Evolutionary conservation across 1,140 invertebrate genomes (phyloP).

Genomic region (Ceratosolen fusciceps): DNA sequence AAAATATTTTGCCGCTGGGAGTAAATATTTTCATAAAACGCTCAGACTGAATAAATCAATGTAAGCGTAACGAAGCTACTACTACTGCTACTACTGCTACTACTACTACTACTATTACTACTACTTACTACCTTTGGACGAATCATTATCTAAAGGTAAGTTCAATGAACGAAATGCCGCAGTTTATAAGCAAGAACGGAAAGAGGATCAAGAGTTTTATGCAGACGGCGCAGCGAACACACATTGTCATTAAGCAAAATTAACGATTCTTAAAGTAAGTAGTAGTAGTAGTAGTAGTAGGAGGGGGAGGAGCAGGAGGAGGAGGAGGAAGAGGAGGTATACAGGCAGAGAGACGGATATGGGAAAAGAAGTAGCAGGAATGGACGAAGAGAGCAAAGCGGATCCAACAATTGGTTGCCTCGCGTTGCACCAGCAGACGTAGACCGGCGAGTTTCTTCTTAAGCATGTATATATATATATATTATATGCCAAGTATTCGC

Average conservation of each 20-base stretch:
- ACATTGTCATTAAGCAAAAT: slow-evolving; percentile 26
- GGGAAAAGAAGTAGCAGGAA: background rate
- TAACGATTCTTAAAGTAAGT: slow-evolving; percentile 14
- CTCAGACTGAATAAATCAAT: slow-evolving; percentile 10
- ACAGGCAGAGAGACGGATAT: background rate
- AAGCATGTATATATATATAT: background rate
- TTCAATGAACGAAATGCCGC: background rate
- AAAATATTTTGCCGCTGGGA: too few species aligned
- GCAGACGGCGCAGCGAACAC: background rate
- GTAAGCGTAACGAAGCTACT: background rate
- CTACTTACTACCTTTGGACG: too few species aligned
- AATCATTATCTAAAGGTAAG: too few species aligned
- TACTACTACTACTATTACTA: too few species aligned
- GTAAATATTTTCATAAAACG: slow-evolving; percentile 23
- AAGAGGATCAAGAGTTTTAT: slow-evolving; percentile 8
- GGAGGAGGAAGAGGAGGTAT: slow-evolving; percentile 26
- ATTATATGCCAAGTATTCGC: background rate
- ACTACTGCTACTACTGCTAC: too few species aligned
- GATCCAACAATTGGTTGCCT: background rate
- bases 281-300: background rate
- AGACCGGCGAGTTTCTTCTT: background rate
- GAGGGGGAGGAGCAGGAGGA: background rate
- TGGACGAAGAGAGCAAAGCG: background rate
- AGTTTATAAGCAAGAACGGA: background rate
- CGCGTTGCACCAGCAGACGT: background rate